phyloP scores from a whole-genome alignment of 2,888 invertebrate genomes.

The Heliconius aoede region DNA sequence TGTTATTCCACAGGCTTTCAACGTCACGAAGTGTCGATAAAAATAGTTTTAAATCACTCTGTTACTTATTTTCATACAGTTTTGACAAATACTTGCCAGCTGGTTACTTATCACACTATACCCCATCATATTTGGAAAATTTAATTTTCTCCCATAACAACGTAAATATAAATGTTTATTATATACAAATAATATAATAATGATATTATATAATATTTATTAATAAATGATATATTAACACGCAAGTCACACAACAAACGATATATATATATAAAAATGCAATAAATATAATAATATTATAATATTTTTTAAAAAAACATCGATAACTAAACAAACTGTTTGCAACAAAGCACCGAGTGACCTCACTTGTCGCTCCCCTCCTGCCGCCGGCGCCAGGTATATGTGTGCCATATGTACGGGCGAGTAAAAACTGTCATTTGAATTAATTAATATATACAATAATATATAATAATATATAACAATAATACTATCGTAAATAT shows the following conservation, averaged over 20 bases:
- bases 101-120: too few relatives aligned
- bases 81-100: neutral
- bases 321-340: slow-evolving; percentile 35
- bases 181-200: too few relatives aligned
- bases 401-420: slow-evolving; percentile 47
- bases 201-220: too few relatives aligned
- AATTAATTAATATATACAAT: slow-evolving; percentile 38
- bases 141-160: neutral
- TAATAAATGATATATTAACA: too few relatives aligned
- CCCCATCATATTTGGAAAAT: too few relatives aligned
- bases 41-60: neutral
- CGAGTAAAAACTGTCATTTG: slow-evolving; percentile 48
- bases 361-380: slow-evolving; percentile 65
- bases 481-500: slow-evolving; percentile 15
- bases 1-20: neutral
- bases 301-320: slow-evolving; percentile 41
- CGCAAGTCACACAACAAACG: too few relatives aligned
- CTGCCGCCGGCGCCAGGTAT: slow-evolving; percentile 71
- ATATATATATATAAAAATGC: neutral
- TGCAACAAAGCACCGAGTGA: slow-evolving; percentile 68
- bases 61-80: neutral
- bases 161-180: neutral
- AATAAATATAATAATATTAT: neutral
- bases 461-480: too few relatives aligned
- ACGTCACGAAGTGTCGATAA: neutral